phyloP scores from a whole-genome alignment of 2,888 invertebrate species.

The Lordiphosa fenestrarum region DNA sequence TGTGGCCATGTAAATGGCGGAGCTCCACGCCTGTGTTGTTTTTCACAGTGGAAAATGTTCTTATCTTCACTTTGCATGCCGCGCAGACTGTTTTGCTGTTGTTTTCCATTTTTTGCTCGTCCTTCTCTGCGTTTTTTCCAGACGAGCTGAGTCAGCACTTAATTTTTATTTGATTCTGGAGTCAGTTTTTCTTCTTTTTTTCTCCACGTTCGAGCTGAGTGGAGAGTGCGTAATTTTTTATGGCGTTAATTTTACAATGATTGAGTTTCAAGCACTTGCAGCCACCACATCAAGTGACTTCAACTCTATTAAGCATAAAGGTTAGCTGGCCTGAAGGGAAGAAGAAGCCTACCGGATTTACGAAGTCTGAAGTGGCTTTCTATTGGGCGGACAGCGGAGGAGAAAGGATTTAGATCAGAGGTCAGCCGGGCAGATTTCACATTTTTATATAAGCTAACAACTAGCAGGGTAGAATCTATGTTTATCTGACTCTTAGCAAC shows the following conservation, averaged over 20 bases:
- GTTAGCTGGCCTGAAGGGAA: too few species aligned
- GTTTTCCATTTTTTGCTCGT: constrained; percentile 15
- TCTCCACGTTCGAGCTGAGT: constrained; percentile 16
- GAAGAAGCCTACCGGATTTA: too few species aligned
- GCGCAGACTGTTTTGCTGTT: constrained; percentile 9
- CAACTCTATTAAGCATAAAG: too few species aligned
- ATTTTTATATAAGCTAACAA: too few species aligned
- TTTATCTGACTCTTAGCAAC: too few species aligned
- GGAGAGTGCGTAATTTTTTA: constrained; percentile 56
- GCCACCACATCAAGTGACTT: too few species aligned
- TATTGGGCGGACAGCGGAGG: too few species aligned
- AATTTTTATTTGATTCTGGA: constrained; percentile 68
- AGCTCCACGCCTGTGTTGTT: constrained; percentile 41
- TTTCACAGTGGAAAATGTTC: constrained; percentile 51
- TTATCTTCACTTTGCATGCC: constrained; percentile 7
- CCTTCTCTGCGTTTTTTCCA: constrained; percentile 37
- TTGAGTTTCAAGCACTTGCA: constrained; percentile 30
- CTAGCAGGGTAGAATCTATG: too few species aligned
- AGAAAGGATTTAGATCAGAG: too few species aligned
- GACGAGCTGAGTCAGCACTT: constrained; percentile 69
- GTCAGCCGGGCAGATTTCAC: too few species aligned
- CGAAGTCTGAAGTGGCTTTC: too few species aligned
- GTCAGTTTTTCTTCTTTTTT: constrained; percentile 30
- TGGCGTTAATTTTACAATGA: constrained; percentile 65
- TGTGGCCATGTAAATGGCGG: constrained; percentile 64